Evolutionary conservation across 1,140 invertebrate species (phyloP).

Genomic region (Drosophila yakuba): DNA sequence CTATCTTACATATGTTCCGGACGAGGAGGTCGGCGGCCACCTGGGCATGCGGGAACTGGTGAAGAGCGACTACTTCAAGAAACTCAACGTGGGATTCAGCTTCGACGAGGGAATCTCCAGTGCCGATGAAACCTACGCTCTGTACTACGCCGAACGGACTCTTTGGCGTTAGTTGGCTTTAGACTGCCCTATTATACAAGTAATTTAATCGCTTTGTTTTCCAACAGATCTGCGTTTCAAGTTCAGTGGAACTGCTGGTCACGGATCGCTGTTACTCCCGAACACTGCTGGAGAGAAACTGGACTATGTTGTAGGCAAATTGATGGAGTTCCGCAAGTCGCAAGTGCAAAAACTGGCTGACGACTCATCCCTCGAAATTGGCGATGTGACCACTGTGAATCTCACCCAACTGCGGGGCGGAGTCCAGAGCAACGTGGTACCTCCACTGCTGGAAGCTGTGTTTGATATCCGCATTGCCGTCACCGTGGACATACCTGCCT

Average conservation of each 20-base stretch:
- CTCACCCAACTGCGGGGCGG: conserved; percentile 94
- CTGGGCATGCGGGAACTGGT: conserved; percentile 94
- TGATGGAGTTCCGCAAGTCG: conserved; percentile 90
- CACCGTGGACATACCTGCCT: conserved; percentile 88
- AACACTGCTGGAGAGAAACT: conserved; percentile 95
- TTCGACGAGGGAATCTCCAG: conserved; percentile 94
- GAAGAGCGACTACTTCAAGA: conserved; percentile 90
- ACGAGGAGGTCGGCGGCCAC: conserved; percentile 95
- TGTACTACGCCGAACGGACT: conserved; percentile 92
- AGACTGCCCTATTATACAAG: background rate
- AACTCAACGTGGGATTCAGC: conserved; percentile 94
- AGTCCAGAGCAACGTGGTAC: conserved; percentile 96
- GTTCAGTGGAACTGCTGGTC: conserved; percentile 91
- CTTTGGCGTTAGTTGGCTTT: conserved; percentile 87
- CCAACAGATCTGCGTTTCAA: conserved; percentile 20
- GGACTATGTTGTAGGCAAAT: conserved; percentile 90
- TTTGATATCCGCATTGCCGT: conserved; percentile 95
- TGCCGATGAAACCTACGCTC: conserved; percentile 87
- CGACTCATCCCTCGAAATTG: conserved; percentile 88
- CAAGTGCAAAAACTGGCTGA: conserved; percentile 89
- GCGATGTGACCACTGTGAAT: conserved; percentile 95
- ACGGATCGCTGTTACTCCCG: conserved; percentile 93
- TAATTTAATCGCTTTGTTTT: background rate
- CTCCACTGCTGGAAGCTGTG: conserved; percentile 89
- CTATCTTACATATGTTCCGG: conserved; percentile 93